Evolutionary conservation across 2,797 vertebrate genomes (phyloP).

Genomic region (Erpetoichthys calabaricus): DNA sequence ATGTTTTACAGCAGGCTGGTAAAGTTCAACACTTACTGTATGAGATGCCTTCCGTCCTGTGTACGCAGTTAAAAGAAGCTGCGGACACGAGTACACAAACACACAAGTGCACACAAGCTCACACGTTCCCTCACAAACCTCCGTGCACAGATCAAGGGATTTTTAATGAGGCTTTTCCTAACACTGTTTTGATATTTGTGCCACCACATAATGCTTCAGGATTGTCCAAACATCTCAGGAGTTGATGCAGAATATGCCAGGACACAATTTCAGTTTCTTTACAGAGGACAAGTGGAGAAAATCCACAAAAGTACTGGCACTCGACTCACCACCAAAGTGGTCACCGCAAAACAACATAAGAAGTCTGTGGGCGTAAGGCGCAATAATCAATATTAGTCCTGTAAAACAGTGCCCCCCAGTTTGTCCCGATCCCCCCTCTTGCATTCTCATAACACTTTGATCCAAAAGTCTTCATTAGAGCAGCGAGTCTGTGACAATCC

Average conservation of each 20-base stretch:
- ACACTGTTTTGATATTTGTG: slow-evolving; percentile 79
- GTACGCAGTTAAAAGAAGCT: too few species aligned
- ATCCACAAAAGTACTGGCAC: background rate
- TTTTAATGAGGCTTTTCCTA: slow-evolving; percentile 79
- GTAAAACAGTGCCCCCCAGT: too few species aligned
- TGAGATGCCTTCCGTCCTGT: too few species aligned
- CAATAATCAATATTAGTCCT: background rate
- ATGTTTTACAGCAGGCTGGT: too few species aligned
- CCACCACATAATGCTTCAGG: slow-evolving; percentile 81
- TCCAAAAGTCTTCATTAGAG: slow-evolving; percentile 58
- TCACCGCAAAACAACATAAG: background rate
- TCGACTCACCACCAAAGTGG: slow-evolving; percentile 6
- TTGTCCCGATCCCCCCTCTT: background rate
- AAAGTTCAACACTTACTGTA: too few species aligned
- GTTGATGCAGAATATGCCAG: slow-evolving; percentile 72
- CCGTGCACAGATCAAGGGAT: slow-evolving; percentile 80
- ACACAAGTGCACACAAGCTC: slow-evolving; percentile 13
- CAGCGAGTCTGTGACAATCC: slow-evolving; percentile 59
- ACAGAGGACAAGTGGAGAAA: slow-evolving; percentile 31
- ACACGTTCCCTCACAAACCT: slow-evolving; percentile 42
- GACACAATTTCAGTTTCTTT: slow-evolving; percentile 79
- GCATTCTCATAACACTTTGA: slow-evolving; percentile 50
- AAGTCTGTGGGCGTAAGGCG: background rate
- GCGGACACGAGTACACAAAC: too few species aligned
- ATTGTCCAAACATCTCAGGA: slow-evolving; percentile 78